Percentiles rank a stretch among this genome's conserved stretches.
Conservation (phyloP, 2,888 invertebrate genomes). For the Lasioglossum pauxillum region DNA sequence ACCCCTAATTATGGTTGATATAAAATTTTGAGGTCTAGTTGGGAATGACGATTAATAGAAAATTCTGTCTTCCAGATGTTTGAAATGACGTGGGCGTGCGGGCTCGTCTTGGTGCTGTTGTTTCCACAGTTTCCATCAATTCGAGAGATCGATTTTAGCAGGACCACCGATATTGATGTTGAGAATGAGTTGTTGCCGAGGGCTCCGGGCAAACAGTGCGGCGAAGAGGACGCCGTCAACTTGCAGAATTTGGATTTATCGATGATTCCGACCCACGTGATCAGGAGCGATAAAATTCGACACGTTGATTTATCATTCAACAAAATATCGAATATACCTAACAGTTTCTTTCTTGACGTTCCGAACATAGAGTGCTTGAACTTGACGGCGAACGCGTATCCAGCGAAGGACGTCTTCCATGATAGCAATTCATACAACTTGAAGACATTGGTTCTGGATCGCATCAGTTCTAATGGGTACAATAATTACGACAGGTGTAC, state of each 20-base stretch:
- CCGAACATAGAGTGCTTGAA: slow-evolving; percentile 36
- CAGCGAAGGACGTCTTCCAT: not conserved
- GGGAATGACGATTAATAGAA: not conserved
- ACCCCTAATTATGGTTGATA: too few relatives aligned
- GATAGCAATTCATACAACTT: not conserved
- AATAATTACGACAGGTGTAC: not conserved
- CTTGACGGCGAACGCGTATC: slow-evolving; percentile 25
- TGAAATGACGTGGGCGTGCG: not conserved
- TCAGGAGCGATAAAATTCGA: not conserved
- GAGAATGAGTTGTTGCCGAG: not conserved
- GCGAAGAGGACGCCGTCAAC: not conserved
- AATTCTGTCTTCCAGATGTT: not conserved
- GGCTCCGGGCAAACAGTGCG: not conserved
- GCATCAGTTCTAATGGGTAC: too few relatives aligned
- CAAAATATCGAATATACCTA: not conserved
- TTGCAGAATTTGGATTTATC: not conserved
- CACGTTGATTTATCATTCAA: not conserved
- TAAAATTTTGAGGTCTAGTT: too few relatives aligned
- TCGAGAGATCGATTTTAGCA: not conserved
- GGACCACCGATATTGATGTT: not conserved
- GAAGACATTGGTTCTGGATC: slow-evolving; percentile 22
- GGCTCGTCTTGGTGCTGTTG: not conserved
- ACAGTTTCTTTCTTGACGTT: not conserved
- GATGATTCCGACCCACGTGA: not conserved
- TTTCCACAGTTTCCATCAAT: not conserved